These are phyloP conservation scores for Geococcyx californianus DNA, from an alignment of 2,113 vertebrate species.

Conservation along the genomic window DNA sequence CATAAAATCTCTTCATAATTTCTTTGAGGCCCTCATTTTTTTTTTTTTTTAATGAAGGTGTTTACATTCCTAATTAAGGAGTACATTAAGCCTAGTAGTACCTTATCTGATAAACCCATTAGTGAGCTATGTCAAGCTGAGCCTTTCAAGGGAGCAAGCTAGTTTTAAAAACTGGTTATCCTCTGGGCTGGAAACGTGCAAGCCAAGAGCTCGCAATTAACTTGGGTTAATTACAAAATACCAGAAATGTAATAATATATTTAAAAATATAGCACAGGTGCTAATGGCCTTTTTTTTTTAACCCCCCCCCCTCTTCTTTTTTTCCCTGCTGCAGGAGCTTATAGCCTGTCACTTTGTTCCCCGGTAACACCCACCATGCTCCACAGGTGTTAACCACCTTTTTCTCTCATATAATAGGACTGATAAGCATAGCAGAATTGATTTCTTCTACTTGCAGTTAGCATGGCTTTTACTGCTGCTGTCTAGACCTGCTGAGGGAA, in stretches of 20 bases:
- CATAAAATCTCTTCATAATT: conserved; percentile 25
- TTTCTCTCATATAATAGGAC: conserved; percentile 5
- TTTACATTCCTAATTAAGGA: conserved; percentile 67
- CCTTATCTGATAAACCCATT: conserved; percentile 59
- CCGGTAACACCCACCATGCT: not conserved
- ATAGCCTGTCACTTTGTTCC: not conserved
- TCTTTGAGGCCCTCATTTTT: conserved; percentile 3
- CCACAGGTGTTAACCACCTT: conserved; percentile 17
- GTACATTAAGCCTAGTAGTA: not conserved
- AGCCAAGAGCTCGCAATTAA: conserved; percentile 40
- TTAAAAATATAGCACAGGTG: conserved; percentile 56
- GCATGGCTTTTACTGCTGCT: not conserved
- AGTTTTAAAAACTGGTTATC: conserved; percentile 49
- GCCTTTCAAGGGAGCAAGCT: conserved; percentile 28
- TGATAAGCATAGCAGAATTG: not conserved
- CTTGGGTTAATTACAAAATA: conserved; percentile 57
- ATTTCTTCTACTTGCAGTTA: not conserved
- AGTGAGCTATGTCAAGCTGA: conserved; percentile 23
- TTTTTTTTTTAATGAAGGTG: conserved; percentile 43
- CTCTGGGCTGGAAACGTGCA: conserved; percentile 56
- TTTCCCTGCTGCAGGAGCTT: not conserved
- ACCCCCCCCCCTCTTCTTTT: not conserved
- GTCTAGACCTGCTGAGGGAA: not conserved
- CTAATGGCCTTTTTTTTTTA: not conserved
- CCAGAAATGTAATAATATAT: conserved; percentile 51